Base-by-base conservation (phyloP, 2,113 vertebrate genomes). In the Cichladusa arquata region DNA sequence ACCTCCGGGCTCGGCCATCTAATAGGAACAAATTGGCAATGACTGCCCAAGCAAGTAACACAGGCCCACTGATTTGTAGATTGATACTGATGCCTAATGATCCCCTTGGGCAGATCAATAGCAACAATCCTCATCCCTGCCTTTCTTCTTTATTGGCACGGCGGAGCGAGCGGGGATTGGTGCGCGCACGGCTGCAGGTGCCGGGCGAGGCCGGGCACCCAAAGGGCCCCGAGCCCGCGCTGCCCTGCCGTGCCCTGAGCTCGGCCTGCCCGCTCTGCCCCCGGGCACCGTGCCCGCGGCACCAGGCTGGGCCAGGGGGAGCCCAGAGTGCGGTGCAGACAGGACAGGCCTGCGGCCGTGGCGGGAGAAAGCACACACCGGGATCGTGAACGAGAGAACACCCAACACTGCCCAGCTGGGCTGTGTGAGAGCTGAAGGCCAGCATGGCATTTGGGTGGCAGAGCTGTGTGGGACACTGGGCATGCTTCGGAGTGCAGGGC, bases 1-100 rank as follows among this genome's bases (percentile, higher is more conserved):
- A 99, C 98, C 98, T 98, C 98, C 97, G 98, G 98, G 98, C 98
- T 98, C 95, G 96, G 94, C 97, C 98, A 98, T 99, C 98, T 99
- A 99, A 99, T 99, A 98, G 99, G 99, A 99, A 99, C 99, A 99
- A 99, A 99, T 99, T 99, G 99, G 98, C 98, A 99, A 99, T 99
- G 99, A 99, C 99, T 99, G 98, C 98, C 99, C 98, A 94, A 98
- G 98, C 98, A 97, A 97, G 98, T 98, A 98, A 98, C 98, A 98
- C 98, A 98, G 98, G 98, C 97, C 98, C 98, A 98, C 97, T 98
- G 98, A 99, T 99, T 98, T 99, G 99, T 99, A 99, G 99, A 99
- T 99, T 99, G 99, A 99, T 99, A 99, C 98, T 98, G 99, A 99
- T 99, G 99, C 98, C 99, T 99, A 99, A 99, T 99, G 99, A 99